Evolutionary conservation across 2,797 vertebrate genomes (phyloP), one percentile per base, ranked within the genome.

Genomic region (Kryptopterus vitreolus): DNA sequence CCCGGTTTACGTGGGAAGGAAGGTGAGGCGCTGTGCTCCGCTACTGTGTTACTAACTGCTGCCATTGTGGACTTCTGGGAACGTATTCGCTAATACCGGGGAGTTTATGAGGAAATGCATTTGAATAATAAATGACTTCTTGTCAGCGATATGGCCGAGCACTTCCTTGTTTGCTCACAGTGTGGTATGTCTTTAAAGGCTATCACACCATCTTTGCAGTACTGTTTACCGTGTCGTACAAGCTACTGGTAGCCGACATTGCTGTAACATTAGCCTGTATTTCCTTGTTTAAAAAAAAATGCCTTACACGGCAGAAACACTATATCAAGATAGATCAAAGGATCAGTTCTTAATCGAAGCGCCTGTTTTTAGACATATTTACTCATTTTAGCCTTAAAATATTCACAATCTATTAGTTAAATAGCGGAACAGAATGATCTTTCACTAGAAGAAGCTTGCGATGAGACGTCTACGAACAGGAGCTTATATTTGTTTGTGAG

Each of bases 1-100:
- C 86, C 98, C 98, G 0, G 97, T 99, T 70, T 99, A 99, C 0
- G 94, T 99, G 0, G 98, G 96, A 62, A 96, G 97, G 73, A 99
- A 98, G 96, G 98, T 99, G 84, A 91, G 94, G 70, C n/a, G 24
- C 29, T 55, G 3, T 55, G 6, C 24, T 16, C 16, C 33, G 50
- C 22, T 58, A 29, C 12, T 29, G 11, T n/a, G n/a, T 50, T 20
- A 81, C n/a, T 35, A 66, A 48, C 33, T 74, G 9, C 3, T 22
- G 79, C 31, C n/a, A 58, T 24, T 62, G 48, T 20, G 62, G n/a
- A 24, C 0, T 65, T 82, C 58, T 26, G 52, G 38, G 61, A 77
- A 79, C 62, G 63, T 76, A n/a, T n/a, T 68, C 29, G 10, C 3
- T 29, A 31, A 55, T 20, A 50, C 31, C 43, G 71, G 31, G 43